Percentiles rank a stretch among this genome's conserved stretches.
Conservation (phyloP, 2,888 invertebrate species). For the Megamerina dolium region DNA sequence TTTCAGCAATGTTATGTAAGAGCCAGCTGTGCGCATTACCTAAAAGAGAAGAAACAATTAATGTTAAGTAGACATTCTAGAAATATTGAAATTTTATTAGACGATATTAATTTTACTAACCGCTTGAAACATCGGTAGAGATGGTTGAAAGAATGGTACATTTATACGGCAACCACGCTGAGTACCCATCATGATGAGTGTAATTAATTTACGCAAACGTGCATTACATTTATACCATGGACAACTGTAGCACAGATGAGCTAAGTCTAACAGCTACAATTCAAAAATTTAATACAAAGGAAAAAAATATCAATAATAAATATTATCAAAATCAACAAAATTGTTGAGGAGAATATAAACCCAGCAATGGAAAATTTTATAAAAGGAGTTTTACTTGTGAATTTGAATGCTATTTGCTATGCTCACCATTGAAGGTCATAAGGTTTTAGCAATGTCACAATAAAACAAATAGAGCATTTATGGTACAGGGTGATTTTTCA, state of each 20-base stretch:
- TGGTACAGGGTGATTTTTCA: no score
- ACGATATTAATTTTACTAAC: no score
- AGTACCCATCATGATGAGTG: constrained; percentile 1
- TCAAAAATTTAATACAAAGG: no score
- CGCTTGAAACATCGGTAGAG: constrained; percentile 5
- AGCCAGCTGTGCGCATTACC: constrained; percentile 6
- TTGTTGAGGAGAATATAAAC: background rate
- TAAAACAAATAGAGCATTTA: no score
- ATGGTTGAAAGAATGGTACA: constrained; percentile 4
- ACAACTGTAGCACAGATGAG: constrained; percentile 2
- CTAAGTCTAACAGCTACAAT: constrained; percentile 1
- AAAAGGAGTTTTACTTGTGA: no score
- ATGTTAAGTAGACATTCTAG: background rate
- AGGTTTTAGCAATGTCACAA: no score
- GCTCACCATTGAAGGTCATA: no score
- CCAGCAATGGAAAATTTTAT: no score
- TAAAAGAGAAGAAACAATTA: background rate
- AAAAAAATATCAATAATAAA: background rate
- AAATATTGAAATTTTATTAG: background rate
- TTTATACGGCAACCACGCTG: constrained; percentile 2
- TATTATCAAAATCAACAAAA: no score
- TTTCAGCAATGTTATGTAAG: constrained; percentile 2
- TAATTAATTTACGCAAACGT: constrained; percentile 2
- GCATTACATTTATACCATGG: constrained; percentile 5
- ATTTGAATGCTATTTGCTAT: no score